Evolutionary conservation across 2,888 invertebrate genomes (phyloP).

Genomic region (Orthosia cruda): DNA sequence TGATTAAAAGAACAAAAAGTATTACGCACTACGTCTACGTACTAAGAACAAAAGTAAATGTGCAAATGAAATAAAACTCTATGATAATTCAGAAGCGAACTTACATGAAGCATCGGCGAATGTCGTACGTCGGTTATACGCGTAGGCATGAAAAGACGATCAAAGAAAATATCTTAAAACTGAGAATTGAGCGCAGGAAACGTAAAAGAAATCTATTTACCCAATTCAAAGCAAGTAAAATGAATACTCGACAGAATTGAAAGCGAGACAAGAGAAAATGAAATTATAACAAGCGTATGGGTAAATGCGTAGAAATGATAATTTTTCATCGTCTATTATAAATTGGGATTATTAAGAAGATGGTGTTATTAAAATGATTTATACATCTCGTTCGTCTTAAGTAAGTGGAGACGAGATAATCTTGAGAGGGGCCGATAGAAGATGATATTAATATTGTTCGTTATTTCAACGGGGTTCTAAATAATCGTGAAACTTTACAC

Average conservation of each 20-base stretch:
- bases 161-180: slow-evolving; percentile 88
- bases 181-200: slow-evolving; percentile 84
- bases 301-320: slow-evolving; percentile 71
- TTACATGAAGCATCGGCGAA: slow-evolving; percentile 90
- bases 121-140: slow-evolving; percentile 85
- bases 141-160: slow-evolving; percentile 89
- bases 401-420: slow-evolving; percentile 53
- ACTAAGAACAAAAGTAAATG: slow-evolving; percentile 79
- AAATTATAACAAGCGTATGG: slow-evolving; percentile 81
- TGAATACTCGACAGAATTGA: slow-evolving; percentile 77
- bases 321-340: slow-evolving; percentile 59
- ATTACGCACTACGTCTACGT: slow-evolving; percentile 85
- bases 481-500: slow-evolving; percentile 24
- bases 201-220: slow-evolving; percentile 79
- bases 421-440: slow-evolving; percentile 44
- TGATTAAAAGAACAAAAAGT: slow-evolving; percentile 80
- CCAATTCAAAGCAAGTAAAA: slow-evolving; percentile 82
- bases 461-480: slow-evolving; percentile 29
- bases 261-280: slow-evolving; percentile 77
- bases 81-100: slow-evolving; percentile 81
- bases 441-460: slow-evolving; percentile 53
- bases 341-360: slow-evolving; percentile 55
- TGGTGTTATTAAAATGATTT: slow-evolving; percentile 56
- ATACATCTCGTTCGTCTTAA: slow-evolving; percentile 56
- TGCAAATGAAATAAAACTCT: slow-evolving; percentile 85